phyloP scores from a whole-genome alignment of 2,888 invertebrate genomes.

The Psococerastis gibbosa region DNA sequence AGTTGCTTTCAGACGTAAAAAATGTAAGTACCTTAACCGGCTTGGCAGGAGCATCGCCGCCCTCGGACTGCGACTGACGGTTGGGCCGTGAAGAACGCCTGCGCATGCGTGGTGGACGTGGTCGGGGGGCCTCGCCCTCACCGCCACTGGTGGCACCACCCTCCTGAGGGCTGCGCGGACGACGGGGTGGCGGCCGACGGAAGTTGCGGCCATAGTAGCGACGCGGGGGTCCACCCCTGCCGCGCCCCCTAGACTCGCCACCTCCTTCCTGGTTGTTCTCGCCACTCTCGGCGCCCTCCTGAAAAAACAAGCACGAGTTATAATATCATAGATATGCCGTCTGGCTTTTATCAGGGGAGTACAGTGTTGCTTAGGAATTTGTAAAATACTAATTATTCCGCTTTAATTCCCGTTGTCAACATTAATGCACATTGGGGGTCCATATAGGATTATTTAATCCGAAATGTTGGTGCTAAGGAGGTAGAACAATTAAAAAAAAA shows the following conservation, averaged over 20 bases:
- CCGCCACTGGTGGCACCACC: conserved; percentile 22
- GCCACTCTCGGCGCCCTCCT: conserved; percentile 11
- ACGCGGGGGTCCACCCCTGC: conserved; percentile 31
- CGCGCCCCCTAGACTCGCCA: conserved; percentile 21
- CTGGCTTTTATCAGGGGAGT: too few species aligned
- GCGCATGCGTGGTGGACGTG: conserved; percentile 27
- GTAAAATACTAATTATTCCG: too few species aligned
- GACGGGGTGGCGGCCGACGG: conserved; percentile 37
- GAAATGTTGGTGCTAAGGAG: too few species aligned
- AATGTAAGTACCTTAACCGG: conserved; percentile 16
- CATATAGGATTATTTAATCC: too few species aligned
- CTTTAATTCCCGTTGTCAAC: too few species aligned
- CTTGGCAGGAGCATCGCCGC: conserved; percentile 17
- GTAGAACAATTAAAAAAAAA: too few species aligned
- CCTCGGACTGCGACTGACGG: conserved; percentile 20
- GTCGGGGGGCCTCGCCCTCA: conserved; percentile 21
- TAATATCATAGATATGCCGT: too few species aligned
- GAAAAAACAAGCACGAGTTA: background rate
- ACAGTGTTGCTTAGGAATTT: too few species aligned
- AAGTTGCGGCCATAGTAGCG: conserved; percentile 37
- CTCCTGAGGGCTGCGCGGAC: conserved; percentile 34
- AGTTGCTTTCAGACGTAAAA: too few species aligned
- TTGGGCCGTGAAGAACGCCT: conserved; percentile 19
- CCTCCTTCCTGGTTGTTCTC: conserved; percentile 16
- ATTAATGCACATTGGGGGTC: too few species aligned